These are phyloP conservation scores for Centrocercus urophasianus DNA, from an alignment of 2,113 vertebrate genomes.

Conservation along the genomic window DNA sequence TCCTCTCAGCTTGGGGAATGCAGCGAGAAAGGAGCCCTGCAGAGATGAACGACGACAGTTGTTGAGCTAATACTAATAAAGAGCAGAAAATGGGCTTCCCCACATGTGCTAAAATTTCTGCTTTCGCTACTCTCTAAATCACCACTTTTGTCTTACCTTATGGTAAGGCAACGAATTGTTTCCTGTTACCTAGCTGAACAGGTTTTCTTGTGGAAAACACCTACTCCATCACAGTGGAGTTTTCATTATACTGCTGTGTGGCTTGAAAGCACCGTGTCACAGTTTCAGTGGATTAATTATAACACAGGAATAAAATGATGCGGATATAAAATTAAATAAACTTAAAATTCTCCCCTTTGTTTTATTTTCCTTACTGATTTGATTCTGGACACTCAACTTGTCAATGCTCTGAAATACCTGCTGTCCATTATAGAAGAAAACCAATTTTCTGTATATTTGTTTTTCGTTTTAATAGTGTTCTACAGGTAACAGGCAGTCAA, in stretches of 20 bases:
- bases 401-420: neutral
- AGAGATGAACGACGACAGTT: conserved; percentile 70
- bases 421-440: neutral
- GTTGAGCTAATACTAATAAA: conserved; percentile 64
- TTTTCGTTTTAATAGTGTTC: neutral
- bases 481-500: neutral
- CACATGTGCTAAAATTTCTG: neutral
- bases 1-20: conserved; percentile 79
- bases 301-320: neutral
- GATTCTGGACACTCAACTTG: neutral
- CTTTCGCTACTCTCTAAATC: conserved; percentile 8
- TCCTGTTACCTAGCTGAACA: neutral
- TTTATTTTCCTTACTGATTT: neutral
- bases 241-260: neutral
- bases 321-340: neutral
- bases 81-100: conserved; percentile 21
- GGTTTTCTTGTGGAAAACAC: neutral
- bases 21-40: conserved; percentile 63
- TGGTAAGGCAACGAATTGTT: neutral
- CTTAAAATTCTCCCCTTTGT: neutral
- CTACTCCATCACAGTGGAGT: neutral
- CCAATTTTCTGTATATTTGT: fast-evolving
- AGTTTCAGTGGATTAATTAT: neutral
- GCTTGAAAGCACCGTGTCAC: neutral
- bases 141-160: neutral